Evolutionary conservation across 2,797 vertebrate genomes (phyloP).

Genomic region (Epinephelus malabaricus): DNA sequence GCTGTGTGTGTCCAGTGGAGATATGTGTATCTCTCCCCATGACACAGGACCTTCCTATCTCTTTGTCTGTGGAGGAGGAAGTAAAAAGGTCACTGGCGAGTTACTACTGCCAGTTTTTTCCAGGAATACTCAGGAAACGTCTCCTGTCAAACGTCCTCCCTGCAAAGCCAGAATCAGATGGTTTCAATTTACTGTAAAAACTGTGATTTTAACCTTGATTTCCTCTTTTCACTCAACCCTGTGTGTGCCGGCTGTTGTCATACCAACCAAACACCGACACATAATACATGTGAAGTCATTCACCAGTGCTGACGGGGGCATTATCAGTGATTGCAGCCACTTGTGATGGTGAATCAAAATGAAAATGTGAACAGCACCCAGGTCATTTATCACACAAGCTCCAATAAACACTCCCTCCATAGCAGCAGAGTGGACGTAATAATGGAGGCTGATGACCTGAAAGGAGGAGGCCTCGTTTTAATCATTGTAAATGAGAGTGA

Average conservation of each 20-base stretch:
- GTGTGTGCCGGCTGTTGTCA: slow-evolving; percentile 32
- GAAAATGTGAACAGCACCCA: slow-evolving; percentile 9
- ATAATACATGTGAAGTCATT: slow-evolving; percentile 19
- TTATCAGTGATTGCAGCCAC: slow-evolving; percentile 39
- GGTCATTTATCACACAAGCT: slow-evolving; percentile 40
- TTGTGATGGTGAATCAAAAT: slow-evolving; percentile 28
- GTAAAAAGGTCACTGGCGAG: slow-evolving; percentile 54
- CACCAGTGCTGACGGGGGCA: background rate
- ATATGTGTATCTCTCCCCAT: slow-evolving; percentile 64
- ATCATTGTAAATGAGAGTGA: slow-evolving; percentile 17
- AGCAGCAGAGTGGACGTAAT: slow-evolving; percentile 3
- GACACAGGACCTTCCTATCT: slow-evolving; percentile 64
- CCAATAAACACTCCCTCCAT: slow-evolving; percentile 38
- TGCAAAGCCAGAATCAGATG: background rate
- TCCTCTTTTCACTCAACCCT: slow-evolving; percentile 34
- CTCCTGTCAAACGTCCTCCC: slow-evolving; percentile 8
- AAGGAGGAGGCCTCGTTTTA: slow-evolving; percentile 40
- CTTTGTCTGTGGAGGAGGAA: slow-evolving; percentile 64
- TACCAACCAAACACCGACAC: slow-evolving; percentile 65
- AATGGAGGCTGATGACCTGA: slow-evolving; percentile 8
- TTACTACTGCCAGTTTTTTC: slow-evolving; percentile 31
- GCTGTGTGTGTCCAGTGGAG: slow-evolving; percentile 64
- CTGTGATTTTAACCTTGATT: slow-evolving; percentile 23
- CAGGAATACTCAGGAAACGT: slow-evolving; percentile 57
- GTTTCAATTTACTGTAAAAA: slow-evolving; percentile 36